Evolutionary conservation across 2,113 vertebrate genomes (phyloP), one percentile per base, ranked within the genome.

Genomic region (Rhipidura dahli): DNA sequence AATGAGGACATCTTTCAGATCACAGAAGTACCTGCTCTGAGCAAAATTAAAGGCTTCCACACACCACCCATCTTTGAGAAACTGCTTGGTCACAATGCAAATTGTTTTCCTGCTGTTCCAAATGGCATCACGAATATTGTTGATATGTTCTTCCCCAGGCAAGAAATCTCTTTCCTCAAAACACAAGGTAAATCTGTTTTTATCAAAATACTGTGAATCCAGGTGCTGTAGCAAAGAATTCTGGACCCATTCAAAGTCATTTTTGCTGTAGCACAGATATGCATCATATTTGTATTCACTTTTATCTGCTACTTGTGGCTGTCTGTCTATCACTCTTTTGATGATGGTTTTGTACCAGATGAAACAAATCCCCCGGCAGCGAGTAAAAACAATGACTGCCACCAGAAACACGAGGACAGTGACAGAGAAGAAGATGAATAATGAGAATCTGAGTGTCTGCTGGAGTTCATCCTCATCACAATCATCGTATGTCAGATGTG

Each of bases 151-250:
- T 66, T 98, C 98, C 2, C 99, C 99, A 0, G 99, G 99, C 45
- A 99, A 72, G 81, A 99, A 99, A 97, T 99, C 99, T 95, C 99
- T 98, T 47, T 98, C 99, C 91, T 99, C 99, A 40, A 99, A 99
- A 94, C 99, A 99, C 53, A 99, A 98, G 30, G 60, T 97, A 68
- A 99, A 98, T 27, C 90, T 85, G 81, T 99, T 99, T 56, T 95
- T 97, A 31, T 98, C 94, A 39, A 98, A 97, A 87, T 99, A 99
- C 87, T 98, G 98, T 10, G 97, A 92, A 63, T 99, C 99, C 40
- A 99, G 92, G 66, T 86, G 98, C 64, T 97, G 98, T 15, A 99
- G 93, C 88, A 99, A 92, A 26, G 98, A 98, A 7, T 93, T 97
- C 80, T 99, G 98, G 64, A 99, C 98, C 99, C 99, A 99, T 23